Evolutionary conservation across 64 coral and sea anemone genomes (phyloP).

Genomic region (Actinia equina): DNA sequence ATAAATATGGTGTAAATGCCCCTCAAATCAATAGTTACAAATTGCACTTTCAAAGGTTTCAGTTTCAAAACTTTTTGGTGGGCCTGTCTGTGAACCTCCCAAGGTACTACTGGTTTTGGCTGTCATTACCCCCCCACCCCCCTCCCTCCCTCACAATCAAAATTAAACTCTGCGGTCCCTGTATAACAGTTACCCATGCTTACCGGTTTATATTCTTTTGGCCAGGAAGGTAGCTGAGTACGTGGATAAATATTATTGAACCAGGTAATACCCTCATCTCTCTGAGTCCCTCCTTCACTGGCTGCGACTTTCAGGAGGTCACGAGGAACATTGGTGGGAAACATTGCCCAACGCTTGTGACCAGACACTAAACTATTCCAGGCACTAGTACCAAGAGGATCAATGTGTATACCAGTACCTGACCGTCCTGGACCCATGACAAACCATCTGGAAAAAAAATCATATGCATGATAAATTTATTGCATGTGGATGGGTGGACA

Average conservation of each 20-base stretch:
- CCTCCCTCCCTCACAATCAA: too few species aligned
- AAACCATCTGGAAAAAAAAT: constrained; percentile 86
- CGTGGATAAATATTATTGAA: constrained; percentile 67
- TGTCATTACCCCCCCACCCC: too few species aligned
- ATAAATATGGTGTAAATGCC: too few species aligned
- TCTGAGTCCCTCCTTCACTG: constrained; percentile 79
- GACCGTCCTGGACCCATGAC: constrained; percentile 91
- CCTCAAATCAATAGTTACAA: too few species aligned
- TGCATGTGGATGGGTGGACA: too few species aligned
- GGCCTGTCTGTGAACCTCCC: too few species aligned
- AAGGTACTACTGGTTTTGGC: too few species aligned
- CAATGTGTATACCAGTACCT: constrained; percentile 98
- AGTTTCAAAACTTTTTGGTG: too few species aligned
- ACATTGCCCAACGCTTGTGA: constrained; percentile 95
- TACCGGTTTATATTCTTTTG: constrained; percentile 94
- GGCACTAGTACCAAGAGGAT: constrained; percentile 92
- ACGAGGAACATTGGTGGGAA: constrained; percentile 85
- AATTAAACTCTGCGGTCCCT: too few species aligned
- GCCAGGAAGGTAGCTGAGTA: constrained; percentile 82
- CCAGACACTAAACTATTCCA: constrained; percentile 96
- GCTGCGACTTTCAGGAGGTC: constrained; percentile 78
- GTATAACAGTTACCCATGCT: neutral
- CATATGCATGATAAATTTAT: too few species aligned
- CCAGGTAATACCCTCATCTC: constrained; percentile 95
- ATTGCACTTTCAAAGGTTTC: too few species aligned